Base-by-base conservation (phyloP, 1,140 invertebrate genomes). In the Holotrichia oblita region DNA sequence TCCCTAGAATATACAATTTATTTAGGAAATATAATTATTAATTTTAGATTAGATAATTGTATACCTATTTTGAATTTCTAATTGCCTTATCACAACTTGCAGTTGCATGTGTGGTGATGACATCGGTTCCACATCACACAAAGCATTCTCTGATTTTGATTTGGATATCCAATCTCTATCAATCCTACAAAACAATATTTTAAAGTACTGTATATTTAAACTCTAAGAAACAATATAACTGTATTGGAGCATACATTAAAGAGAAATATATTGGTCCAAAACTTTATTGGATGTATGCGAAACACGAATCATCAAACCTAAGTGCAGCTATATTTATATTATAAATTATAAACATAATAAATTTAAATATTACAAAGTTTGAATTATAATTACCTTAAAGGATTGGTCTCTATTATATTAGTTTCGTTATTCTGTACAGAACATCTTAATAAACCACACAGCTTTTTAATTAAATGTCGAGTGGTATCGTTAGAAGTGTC, bases 1-100 rank as follows among this genome's bases (percentile, higher is more conserved):
- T 86, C 83, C 76, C 85, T 84, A 74, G 27, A 76, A 79, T 78
- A 55, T 79, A 20, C 27, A 69, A 64, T 17, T n/a, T n/a, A n/a
- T n/a, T n/a, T n/a, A n/a, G n/a, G 73, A 73, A 78, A 42, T 4
- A 78, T 41, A 78, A 75, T 44, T 69, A 34, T 7, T 12, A 22
- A 17, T 22, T 64, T 22, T 22, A 64, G 7, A 27, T 76, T 75
- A 42, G 20, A 4, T 34, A 27, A 61, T 24, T 73, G 20, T 85
- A 85, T 83, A 90, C 90, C 85, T 88, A 81, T 91, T 91, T 85
- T 92, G 90, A 73, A 87, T 85, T 85, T 92, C 91, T 73, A 93
- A 84, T 78, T 91, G 89, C 76, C 84, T 85, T 69, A 93, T 92
- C 76, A 93, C 89, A 81, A 90, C 88, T 80, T 92, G 89, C 40